Evolutionary conservation across 2,113 vertebrate genomes (phyloP).

Genomic region (Sapajus apella): DNA sequence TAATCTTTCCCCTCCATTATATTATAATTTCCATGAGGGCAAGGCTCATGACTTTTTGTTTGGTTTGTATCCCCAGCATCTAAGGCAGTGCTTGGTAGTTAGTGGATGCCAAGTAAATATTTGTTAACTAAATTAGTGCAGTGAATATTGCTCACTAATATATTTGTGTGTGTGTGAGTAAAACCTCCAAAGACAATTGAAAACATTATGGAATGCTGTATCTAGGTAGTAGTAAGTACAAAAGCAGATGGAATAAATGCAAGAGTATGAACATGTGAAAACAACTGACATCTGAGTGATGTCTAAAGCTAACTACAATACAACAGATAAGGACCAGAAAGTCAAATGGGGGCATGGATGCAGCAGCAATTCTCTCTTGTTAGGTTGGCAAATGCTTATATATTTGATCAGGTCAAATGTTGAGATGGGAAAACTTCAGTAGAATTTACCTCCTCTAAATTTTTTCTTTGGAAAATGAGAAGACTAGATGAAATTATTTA

Average conservation of each 20-base stretch:
- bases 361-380: not conserved
- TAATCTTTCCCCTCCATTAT: not conserved
- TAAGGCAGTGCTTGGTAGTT: not conserved
- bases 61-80: not conserved
- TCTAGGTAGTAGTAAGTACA: not conserved
- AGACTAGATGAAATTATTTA: not conserved
- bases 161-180: not conserved
- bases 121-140: not conserved
- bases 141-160: not conserved
- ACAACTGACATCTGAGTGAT: not conserved
- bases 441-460: not conserved
- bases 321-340: not conserved
- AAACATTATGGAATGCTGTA: not conserved
- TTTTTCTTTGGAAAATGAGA: not conserved
- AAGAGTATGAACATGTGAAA: not conserved
- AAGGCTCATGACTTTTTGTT: not conserved
- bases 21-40: not conserved
- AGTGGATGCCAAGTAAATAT: not conserved
- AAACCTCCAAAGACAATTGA: not conserved
- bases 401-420: not conserved
- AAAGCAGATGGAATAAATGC: not conserved
- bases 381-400: not conserved
- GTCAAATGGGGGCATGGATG: not conserved
- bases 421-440: not conserved
- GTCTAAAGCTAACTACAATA: not conserved